Base-by-base conservation (phyloP, 2,797 vertebrate species). In the Pteropus rufus region DNA sequence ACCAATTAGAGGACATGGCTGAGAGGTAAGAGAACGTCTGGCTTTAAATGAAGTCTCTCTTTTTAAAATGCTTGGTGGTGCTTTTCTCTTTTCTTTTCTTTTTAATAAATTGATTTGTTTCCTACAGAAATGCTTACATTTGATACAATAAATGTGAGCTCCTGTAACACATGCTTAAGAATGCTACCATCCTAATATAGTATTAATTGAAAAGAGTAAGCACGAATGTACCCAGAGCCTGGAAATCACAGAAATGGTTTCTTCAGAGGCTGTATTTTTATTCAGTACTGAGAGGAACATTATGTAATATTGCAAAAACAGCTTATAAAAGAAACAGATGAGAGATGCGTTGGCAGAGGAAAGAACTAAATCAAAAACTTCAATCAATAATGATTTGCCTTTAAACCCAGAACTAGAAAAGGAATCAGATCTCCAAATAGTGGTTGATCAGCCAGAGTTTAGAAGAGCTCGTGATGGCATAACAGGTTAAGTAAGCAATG, bases 1-100 rank as follows among this genome's bases (percentile, higher is more conserved):
- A 99, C 58, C 99, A 99, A 95, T 99, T 99, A 95, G 99, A 99
- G 92, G 99, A 99, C 97, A 99, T 99, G 99, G 99, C 99, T 58
- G 99, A 99, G 97, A 99, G 99, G 99, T 99, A 98, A 98, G 98
- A 87, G n/a, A 69, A 83, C 95, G 96, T 80, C 88, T 56, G 70
- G 79, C n/a, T 93, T 87, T 83, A 93, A 93, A 93, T 3, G 29
- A 96, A 94, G 85, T 96, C 36, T 60, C 36, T 62, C 19, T 52
- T 91, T 85, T 29, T 85, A 52, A 84, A 65, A 91, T 81, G 94
- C 97, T 92, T 2, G 26, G 70, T 83, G 62, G 92, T 84, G 88
- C 65, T 91, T 95, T 90, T 85, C 19, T 44, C 39, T 79, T 97
- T 96, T 89, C 80, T 69, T 93, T 89, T 90, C 46, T 96, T 75